Evolutionary conservation across 1,140 invertebrate genomes (phyloP).

Genomic region (Zaprionus africanus): DNA sequence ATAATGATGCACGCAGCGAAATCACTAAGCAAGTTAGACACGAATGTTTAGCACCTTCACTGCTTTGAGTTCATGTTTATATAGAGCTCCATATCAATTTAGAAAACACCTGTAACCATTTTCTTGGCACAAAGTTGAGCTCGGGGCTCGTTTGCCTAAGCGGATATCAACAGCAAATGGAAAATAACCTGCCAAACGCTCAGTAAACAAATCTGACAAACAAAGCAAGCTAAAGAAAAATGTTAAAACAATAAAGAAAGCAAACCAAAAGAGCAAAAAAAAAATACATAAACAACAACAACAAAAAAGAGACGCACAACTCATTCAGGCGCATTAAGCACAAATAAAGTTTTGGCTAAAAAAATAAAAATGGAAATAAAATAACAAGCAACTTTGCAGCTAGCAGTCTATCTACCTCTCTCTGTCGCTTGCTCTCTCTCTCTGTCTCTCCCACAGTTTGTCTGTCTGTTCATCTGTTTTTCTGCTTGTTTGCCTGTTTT

Average conservation of each 20-base stretch:
- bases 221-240: slow-evolving; percentile 19
- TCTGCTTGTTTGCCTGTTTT: slow-evolving; percentile 2
- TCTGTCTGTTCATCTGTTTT: not conserved
- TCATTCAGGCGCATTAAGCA: slow-evolving; percentile 68
- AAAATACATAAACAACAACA: slow-evolving; percentile 26
- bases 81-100: not conserved
- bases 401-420: not conserved
- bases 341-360: slow-evolving; percentile 58
- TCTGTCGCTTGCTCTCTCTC: not conserved
- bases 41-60: not conserved
- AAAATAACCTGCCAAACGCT: slow-evolving; percentile 47
- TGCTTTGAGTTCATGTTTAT: not conserved
- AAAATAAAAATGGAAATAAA: slow-evolving; percentile 25
- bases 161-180: slow-evolving; percentile 37
- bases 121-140: slow-evolving; percentile 33
- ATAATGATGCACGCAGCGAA: slow-evolving; percentile 3
- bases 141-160: slow-evolving; percentile 36
- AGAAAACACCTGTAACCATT: slow-evolving; percentile 6
- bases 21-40: slow-evolving; percentile 1
- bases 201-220: slow-evolving; percentile 33
- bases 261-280: slow-evolving; percentile 31
- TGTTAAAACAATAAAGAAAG: slow-evolving; percentile 62
- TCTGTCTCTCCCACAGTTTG: not conserved
- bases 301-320: slow-evolving; percentile 44
- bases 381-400: slow-evolving; percentile 40